Conservation (phyloP, 2,113 vertebrate genomes). For the Eubucco bourcierii region DNA sequence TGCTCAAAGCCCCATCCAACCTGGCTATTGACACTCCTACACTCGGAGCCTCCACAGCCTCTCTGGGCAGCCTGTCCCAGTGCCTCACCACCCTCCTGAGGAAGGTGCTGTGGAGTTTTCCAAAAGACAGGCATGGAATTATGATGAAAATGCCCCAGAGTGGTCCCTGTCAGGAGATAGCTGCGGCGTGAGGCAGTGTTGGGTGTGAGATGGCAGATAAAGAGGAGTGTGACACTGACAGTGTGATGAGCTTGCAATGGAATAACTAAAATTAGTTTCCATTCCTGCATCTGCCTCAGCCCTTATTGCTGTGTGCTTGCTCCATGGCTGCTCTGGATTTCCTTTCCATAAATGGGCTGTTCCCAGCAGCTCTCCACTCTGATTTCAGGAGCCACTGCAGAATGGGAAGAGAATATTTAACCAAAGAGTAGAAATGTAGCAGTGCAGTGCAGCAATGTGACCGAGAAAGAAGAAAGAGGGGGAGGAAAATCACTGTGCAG, state of each 20-base stretch:
- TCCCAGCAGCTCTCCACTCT: not conserved
- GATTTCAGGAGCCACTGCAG: not conserved
- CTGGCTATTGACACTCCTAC: too few species aligned
- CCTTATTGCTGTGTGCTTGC: not conserved
- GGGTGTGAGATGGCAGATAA: constrained; percentile 61
- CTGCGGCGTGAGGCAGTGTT: constrained; percentile 47
- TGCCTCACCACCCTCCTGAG: too few species aligned
- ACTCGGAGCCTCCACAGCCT: too few species aligned
- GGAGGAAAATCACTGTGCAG: not conserved
- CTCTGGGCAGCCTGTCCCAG: too few species aligned
- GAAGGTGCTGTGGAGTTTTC: not conserved
- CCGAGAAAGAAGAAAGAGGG: not conserved
- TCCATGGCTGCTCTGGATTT: constrained; percentile 25
- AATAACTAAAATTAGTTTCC: constrained; percentile 70
- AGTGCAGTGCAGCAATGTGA: not conserved
- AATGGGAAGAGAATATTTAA: not conserved
- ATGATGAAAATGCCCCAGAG: constrained; percentile 26
- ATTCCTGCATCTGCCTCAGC: constrained; percentile 39
- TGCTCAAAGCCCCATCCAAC: too few species aligned
- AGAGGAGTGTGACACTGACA: constrained; percentile 61
- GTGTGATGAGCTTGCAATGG: constrained; percentile 62
- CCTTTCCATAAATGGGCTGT: constrained; percentile 60
- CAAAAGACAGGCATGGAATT: constrained; percentile 27
- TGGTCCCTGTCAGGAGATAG: constrained; percentile 22
- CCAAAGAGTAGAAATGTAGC: accelerated